Evolutionary conservation across 2,888 invertebrate species (phyloP), one percentile per base, ranked within the genome.

Genomic region (Cryptophagus acutangulus): DNA sequence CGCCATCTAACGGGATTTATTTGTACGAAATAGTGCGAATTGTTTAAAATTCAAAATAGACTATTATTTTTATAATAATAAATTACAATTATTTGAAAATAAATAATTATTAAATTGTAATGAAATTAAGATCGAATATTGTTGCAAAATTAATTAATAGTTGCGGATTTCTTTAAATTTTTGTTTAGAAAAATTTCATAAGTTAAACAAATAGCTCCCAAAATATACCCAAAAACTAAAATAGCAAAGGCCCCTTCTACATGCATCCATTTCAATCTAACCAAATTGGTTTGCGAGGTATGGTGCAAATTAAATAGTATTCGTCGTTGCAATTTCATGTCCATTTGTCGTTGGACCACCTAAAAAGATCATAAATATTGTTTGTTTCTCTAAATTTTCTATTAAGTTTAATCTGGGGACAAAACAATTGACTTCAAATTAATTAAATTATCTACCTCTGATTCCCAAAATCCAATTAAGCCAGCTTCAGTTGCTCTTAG

Each of bases 171-270:
- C 24, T 20, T 20, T 20, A 20, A n/a, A n/a, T n/a, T n/a, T n/a
- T n/a, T n/a, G n/a, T n/a, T n/a, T n/a, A n/a, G n/a, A 6, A 38
- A 33, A 41, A 59, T 24, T 49, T 65, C 64, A 3, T 46, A 15
- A 3, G 61, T 3, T 37, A 66, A 63, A 39, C 51, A 36, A 20
- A 59, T 13, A 16, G 43, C 29, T 33, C 61, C 33, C 6, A 38
- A 13, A 2, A 34, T 8, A 13, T 45, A 28, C 10, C 45, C 41
- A 15, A 29, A n/a, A 17, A 49, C 16, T 38, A 52, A 46, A 16
- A 59, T 50, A 9, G 41, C 50, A 41, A 57, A 55, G 8, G 51
- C 45, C 15, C 59, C 59, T 47, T 58, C 49, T 12, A 59, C 52
- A 29, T 58, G 58, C 1, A 33, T 38, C 47, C 49, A 46, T 20